Evolutionary conservation across 2,797 vertebrate species (phyloP).

Genomic region (Dermochelys coriacea): DNA sequence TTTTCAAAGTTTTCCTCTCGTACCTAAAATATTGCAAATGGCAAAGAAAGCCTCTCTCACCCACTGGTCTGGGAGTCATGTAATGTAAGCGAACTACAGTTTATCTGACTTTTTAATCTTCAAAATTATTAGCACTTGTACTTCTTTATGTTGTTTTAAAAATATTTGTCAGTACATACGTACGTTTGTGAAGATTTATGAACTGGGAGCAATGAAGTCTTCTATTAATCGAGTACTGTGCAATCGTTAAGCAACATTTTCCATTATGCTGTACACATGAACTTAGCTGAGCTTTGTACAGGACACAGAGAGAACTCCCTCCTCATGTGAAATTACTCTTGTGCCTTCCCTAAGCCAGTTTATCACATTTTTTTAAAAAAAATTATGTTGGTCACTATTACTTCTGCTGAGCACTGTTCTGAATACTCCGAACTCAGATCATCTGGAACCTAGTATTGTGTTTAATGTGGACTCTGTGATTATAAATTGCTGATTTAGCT

Average conservation of each 20-base stretch:
- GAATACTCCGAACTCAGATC: neutral
- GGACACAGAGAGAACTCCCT: neutral
- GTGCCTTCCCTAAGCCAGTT: neutral
- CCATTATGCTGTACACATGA: neutral
- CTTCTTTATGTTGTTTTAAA: constrained; percentile 52
- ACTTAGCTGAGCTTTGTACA: neutral
- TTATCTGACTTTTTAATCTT: constrained; percentile 57
- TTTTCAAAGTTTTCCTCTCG: neutral
- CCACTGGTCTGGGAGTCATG: neutral
- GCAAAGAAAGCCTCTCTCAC: constrained; percentile 38
- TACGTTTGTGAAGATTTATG: constrained; percentile 57
- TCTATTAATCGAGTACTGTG: constrained; percentile 52
- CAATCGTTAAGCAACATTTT: constrained; percentile 48
- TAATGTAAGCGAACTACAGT: neutral
- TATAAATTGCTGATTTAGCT: neutral
- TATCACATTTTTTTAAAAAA: neutral
- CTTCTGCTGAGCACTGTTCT: neutral
- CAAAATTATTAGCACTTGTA: constrained; percentile 27
- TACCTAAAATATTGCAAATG: constrained; percentile 42
- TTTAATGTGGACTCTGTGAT: neutral
- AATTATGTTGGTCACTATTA: neutral
- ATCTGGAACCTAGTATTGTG: neutral
- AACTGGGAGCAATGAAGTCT: constrained; percentile 61
- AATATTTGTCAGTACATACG: constrained; percentile 50
- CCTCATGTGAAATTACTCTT: neutral